Conservation (phyloP, 1,140 invertebrate genomes). For the Drosophila lowei region DNA sequence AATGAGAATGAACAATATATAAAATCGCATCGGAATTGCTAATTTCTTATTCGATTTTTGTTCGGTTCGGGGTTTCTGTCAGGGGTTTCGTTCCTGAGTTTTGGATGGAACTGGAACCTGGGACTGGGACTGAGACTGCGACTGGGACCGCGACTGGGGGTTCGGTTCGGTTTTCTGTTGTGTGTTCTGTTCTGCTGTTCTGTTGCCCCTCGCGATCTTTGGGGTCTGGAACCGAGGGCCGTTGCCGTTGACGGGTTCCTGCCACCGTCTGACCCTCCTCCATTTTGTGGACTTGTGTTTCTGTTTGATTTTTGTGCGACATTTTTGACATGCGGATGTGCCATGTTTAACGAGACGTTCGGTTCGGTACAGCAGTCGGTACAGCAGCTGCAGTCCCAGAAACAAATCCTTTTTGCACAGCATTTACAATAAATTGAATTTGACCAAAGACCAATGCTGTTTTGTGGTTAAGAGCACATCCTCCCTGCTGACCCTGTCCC, state of each 20-base stretch:
- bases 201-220: background rate
- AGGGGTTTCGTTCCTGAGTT: constrained; percentile 19
- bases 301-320: constrained; percentile 79
- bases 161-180: constrained; percentile 17
- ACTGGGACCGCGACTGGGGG: constrained; percentile 14
- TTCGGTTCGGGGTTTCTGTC: constrained; percentile 34
- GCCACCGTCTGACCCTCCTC: constrained; percentile 47
- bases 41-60: constrained; percentile 75
- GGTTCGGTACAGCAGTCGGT: constrained; percentile 44
- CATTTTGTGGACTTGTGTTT: constrained; percentile 19
- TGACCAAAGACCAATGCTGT: constrained; percentile 79
- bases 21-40: constrained; percentile 81
- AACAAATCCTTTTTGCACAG: constrained; percentile 68
- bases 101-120: constrained; percentile 21
- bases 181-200: background rate
- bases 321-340: constrained; percentile 81
- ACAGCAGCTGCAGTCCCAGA: constrained; percentile 60
- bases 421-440: constrained; percentile 80
- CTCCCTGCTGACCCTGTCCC: background rate
- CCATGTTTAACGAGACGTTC: constrained; percentile 68
- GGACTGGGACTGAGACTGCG: constrained; percentile 46
- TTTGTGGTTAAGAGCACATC: constrained; percentile 44
- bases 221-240: constrained; percentile 26
- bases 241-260: constrained; percentile 45
- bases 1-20: constrained; percentile 78